Evolutionary conservation across 2,888 invertebrate species (phyloP).

Genomic region (Cataglyphis livida): DNA sequence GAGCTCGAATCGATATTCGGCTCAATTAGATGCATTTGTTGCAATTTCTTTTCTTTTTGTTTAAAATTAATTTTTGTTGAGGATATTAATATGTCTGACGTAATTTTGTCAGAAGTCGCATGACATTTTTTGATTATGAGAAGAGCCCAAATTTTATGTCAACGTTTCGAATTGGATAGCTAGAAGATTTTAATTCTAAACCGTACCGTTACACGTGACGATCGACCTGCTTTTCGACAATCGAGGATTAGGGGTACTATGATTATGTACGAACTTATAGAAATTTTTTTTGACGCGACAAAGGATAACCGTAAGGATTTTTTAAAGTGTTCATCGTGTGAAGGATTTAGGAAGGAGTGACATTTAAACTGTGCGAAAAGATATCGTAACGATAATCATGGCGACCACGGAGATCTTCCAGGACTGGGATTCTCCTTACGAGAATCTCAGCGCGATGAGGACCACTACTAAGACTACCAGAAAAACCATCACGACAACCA

Average conservation of each 20-base stretch:
- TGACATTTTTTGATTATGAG: background rate
- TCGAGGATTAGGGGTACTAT: background rate
- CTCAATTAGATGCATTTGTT: background rate
- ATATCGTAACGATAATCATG: conserved; percentile 72
- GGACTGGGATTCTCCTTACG: conserved; percentile 84
- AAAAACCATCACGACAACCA: conserved; percentile 62
- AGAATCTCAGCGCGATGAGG: conserved; percentile 78
- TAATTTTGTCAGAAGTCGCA: background rate
- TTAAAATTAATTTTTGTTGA: background rate
- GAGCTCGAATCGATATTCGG: conserved; percentile 37
- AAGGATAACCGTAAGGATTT: background rate
- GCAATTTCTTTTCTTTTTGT: conserved; percentile 21
- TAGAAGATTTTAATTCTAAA: background rate
- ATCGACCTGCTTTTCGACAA: background rate
- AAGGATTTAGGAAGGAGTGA: conserved; percentile 59
- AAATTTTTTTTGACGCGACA: conserved; percentile 23
- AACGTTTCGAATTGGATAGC: background rate
- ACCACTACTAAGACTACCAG: conserved; percentile 73
- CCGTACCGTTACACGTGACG: background rate
- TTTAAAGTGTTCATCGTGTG: conserved; percentile 21
- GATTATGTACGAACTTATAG: conserved; percentile 40
- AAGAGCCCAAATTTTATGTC: background rate
- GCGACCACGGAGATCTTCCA: conserved; percentile 84
- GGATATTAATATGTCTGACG: background rate
- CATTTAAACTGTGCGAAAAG: conserved; percentile 57